Base-by-base conservation (phyloP, 2,797 vertebrate genomes). In the Pelochelys cantorii region DNA sequence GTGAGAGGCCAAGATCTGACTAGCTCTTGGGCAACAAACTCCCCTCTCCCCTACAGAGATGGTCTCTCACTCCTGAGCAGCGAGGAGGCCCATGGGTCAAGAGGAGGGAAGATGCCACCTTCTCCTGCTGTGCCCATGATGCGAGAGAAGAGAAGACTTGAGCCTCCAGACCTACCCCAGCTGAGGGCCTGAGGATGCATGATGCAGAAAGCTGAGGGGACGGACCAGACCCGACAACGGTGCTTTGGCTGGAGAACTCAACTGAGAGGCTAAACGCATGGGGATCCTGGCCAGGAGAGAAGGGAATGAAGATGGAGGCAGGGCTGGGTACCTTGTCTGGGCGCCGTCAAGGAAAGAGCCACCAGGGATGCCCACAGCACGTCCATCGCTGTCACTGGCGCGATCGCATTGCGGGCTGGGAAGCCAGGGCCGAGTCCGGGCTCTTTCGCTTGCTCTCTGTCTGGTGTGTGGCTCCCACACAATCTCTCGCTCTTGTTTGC, bases 311-410 rank as follows among this genome's bases (percentile, higher is more conserved):
- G 29, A 56, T 27, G 11, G 7, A 2, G 23, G 57, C 84, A 37
- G 1, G 0, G 3, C 0, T 65, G 27, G 71, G 0, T 96, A 97
- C 97, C 97, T 96, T 2, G 89, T 37, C 53, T n/a, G 1, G 79
- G 48, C 1, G 1, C 83, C 11, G 14, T 3, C 0, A 89, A 22
- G 0, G 37, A 90, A 22, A 97, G 86, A 42, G 91, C 80, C 57
- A 4, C 65, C 85, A 93, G 10, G 48, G 97, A 55, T 68, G 95
- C 83, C 79, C 55, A 95, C 84, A 94, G 48, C 90, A 53, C 52
- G 48, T 86, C 78, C 97, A 97, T 97, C 56, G 79, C 9, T 0
- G 84, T 89, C 78, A 90, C 62, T 42, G 79, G 48, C 81, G 55
- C 78, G 79, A 68, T 59, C 77, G 87, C 96, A 90, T 94, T 75